Base-by-base conservation (phyloP, 2,113 vertebrate genomes). In the Haemorhous mexicanus region DNA sequence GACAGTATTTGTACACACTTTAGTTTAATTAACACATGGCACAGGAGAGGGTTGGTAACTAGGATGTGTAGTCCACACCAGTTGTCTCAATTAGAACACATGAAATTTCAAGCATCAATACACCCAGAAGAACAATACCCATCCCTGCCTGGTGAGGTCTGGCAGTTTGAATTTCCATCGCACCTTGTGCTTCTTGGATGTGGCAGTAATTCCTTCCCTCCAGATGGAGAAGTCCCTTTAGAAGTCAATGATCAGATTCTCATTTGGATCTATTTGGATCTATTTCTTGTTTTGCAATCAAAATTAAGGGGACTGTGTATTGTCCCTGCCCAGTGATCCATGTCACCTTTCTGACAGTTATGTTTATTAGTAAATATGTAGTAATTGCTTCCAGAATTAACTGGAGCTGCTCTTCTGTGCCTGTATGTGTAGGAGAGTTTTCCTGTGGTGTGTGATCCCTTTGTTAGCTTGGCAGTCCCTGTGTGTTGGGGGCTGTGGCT, bases 1-100 rank as follows among this genome's bases (percentile, higher is more conserved):
- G 93, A 92, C 94, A 89, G 90, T 94, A 96, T 95, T 94, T 96
- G 93, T 95, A 96, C 90, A 95, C 73, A 84, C 86, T 96, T 93
- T 94, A 88, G 82, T 95, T 95, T 93, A 94, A 97, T 97, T 97
- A 97, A 96, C 96, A 96, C 90, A 92, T 95, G 90, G 88, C 96
- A 92, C 83, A 88, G 81, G 80, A 94, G 93, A 88, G 80, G 56
- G 41, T 68, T 92, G 79, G 93, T 96, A 90, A 84, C 93, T 87
- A 94, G 95, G 93, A 93, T 96, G 72, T 97, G 87, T 70, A 84
- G 87, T 87, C 93, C 94, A 86, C 88, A 93, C 73, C 94, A 96
- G 83, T 93, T 4, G 1, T 68, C 85, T 96, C 93, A 84, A 78
- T 93, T 84, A 94, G 39, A 96, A 87, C 64, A 90, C 88, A 56